A percentile compares a stretch with the other conserved stretches of the same genome.
phyloP scores from a whole-genome alignment of 1,140 invertebrate species.

The Belonocnema kinseyi region DNA sequence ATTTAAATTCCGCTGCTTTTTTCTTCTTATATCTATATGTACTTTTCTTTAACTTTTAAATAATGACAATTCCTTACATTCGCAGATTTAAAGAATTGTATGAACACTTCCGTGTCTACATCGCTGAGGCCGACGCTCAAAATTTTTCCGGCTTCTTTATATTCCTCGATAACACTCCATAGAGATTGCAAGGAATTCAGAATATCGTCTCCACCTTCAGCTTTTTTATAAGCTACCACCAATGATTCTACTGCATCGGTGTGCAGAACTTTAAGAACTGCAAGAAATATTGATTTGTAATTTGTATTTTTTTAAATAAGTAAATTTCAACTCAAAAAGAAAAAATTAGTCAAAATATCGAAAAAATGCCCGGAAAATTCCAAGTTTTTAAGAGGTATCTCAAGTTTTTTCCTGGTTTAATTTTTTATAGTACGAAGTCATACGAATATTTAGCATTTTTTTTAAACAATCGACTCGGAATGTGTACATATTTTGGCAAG shows the following conservation, averaged over 20 bases:
- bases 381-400: no score
- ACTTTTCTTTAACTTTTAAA: no score
- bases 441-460: no score
- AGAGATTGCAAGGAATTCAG: conserved; percentile 81
- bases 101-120: conserved; percentile 87
- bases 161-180: conserved; percentile 85
- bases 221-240: conserved; percentile 82
- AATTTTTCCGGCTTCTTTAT: conserved; percentile 81
- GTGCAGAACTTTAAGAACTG: conserved; percentile 81
- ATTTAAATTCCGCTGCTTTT: neutral
- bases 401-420: no score
- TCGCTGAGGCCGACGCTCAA: conserved; percentile 91
- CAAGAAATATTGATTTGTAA: conserved; percentile 60
- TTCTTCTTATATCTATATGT: conserved; percentile 14
- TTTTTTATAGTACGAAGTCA: no score
- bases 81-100: conserved; percentile 86
- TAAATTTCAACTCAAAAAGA: no score
- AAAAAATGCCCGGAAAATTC: no score
- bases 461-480: no score
- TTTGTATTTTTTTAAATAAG: no score
- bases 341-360: no score
- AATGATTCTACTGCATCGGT: conserved; percentile 84
- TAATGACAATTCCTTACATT: conserved; percentile 71
- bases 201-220: conserved; percentile 71
- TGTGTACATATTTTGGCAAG: no score